A percentile compares a stretch with the other conserved stretches of the same genome.
Conservation (phyloP, 1,140 invertebrate genomes). For the Pinna nobilis region DNA sequence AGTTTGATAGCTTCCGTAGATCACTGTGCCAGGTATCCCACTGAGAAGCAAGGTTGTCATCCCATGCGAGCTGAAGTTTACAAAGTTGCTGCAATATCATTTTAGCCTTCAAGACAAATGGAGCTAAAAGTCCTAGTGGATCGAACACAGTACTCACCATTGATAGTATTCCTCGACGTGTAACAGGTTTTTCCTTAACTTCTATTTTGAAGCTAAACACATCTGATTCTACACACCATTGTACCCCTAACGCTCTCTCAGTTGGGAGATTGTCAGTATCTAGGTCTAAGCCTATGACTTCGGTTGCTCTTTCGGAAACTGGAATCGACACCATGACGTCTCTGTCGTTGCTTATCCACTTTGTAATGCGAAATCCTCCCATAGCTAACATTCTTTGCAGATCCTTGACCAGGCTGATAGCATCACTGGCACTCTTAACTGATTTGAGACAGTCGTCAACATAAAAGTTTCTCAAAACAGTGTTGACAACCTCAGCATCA, state of each 20-base stretch:
- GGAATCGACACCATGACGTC: conserved; percentile 45
- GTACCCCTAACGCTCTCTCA: conserved; percentile 46
- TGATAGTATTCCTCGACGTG: conserved; percentile 38
- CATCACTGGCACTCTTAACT: conserved; percentile 17
- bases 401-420: conserved; percentile 18
- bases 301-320: conserved; percentile 8
- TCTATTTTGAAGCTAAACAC: conserved; percentile 41
- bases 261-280: conserved; percentile 35
- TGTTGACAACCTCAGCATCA: conserved; percentile 28
- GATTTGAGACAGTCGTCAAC: conserved; percentile 56
- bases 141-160: conserved; percentile 41
- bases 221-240: conserved; percentile 50
- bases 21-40: conserved; percentile 36
- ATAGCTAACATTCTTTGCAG: not conserved
- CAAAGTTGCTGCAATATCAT: conserved; percentile 32
- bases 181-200: conserved; percentile 11
- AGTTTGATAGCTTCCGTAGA: conserved; percentile 11
- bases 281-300: conserved; percentile 38
- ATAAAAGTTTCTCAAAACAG: conserved; percentile 50
- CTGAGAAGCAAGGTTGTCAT: conserved; percentile 14
- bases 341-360: conserved; percentile 39
- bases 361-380: conserved; percentile 41
- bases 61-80: conserved; percentile 31
- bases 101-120: conserved; percentile 30
- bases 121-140: conserved; percentile 39